Evolutionary conservation across 2,797 vertebrate genomes (phyloP).

Genomic region (Orientallactaga sibirica): DNA sequence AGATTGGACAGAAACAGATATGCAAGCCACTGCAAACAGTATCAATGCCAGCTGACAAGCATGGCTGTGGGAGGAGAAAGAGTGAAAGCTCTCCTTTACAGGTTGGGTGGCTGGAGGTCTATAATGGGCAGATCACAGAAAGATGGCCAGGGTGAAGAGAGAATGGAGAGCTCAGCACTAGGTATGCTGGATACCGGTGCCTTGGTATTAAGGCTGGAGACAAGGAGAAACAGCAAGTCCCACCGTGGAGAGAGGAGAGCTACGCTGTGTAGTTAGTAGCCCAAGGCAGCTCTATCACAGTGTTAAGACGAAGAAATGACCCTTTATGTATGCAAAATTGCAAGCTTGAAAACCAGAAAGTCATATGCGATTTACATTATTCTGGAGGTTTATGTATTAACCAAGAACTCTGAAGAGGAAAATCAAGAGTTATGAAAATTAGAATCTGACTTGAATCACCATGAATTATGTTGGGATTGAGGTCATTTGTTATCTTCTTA

Average conservation of each 20-base stretch:
- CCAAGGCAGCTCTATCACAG: not conserved
- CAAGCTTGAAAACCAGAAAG: not conserved
- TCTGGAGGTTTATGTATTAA: not conserved
- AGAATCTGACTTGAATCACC: slow-evolving; percentile 24
- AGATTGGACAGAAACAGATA: not conserved
- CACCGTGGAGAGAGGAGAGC: not conserved
- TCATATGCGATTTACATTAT: not conserved
- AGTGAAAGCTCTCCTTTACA: not conserved
- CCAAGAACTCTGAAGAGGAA: slow-evolving; percentile 27
- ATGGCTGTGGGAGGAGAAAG: not conserved
- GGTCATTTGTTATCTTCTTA: slow-evolving; percentile 26
- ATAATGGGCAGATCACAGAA: not conserved
- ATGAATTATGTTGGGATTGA: slow-evolving; percentile 6
- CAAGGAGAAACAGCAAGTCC: not conserved
- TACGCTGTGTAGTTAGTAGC: not conserved
- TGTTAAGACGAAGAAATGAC: not conserved
- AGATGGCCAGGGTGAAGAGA: not conserved
- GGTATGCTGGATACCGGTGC: not conserved
- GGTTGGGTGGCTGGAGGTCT: too few relatives aligned
- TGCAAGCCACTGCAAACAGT: not conserved
- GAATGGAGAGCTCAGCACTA: not conserved
- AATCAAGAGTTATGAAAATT: slow-evolving; percentile 10
- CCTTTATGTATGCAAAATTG: not conserved
- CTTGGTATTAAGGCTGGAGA: not conserved
- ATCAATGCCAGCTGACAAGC: not conserved